phyloP scores from a whole-genome alignment of 2,888 invertebrate species.

The Acronicta aceris region DNA sequence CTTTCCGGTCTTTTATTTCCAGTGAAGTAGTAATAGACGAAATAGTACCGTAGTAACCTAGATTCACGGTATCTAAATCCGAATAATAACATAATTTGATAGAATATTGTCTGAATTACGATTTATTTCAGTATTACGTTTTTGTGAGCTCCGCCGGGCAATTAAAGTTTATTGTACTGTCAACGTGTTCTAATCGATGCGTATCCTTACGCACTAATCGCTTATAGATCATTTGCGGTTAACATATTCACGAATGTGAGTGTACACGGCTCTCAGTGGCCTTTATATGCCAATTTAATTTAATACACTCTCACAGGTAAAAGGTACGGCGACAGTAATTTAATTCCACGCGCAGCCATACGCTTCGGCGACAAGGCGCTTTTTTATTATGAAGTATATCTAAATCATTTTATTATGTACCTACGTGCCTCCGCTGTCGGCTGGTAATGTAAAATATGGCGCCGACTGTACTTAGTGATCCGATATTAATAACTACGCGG shows the following conservation, averaged over 20 bases:
- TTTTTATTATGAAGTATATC: constrained; percentile 52
- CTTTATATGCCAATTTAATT: constrained; percentile 65
- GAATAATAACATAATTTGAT: no score
- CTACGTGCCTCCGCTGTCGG: constrained; percentile 21
- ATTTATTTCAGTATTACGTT: no score
- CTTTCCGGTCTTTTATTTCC: no score
- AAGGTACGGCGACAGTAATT: constrained; percentile 65
- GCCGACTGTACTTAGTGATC: constrained; percentile 22
- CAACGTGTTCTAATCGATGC: background rate
- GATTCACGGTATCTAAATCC: no score
- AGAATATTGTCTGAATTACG: no score
- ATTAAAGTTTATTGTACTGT: no score
- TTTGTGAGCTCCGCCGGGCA: no score
- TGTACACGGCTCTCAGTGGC: constrained; percentile 11
- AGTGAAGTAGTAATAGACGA: no score
- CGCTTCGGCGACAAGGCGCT: constrained; percentile 37
- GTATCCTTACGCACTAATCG: background rate
- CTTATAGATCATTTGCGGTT: constrained; percentile 21
- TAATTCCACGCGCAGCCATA: constrained; percentile 61
- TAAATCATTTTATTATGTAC: constrained; percentile 50
- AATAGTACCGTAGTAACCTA: no score
- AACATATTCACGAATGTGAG: constrained; percentile 14
- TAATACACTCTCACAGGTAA: constrained; percentile 59
- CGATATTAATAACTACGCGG: constrained; percentile 19
- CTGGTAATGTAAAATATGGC: constrained; percentile 33